phyloP scores from a whole-genome alignment of 2,888 invertebrate species.

The Pachymerium ferrugineum region DNA sequence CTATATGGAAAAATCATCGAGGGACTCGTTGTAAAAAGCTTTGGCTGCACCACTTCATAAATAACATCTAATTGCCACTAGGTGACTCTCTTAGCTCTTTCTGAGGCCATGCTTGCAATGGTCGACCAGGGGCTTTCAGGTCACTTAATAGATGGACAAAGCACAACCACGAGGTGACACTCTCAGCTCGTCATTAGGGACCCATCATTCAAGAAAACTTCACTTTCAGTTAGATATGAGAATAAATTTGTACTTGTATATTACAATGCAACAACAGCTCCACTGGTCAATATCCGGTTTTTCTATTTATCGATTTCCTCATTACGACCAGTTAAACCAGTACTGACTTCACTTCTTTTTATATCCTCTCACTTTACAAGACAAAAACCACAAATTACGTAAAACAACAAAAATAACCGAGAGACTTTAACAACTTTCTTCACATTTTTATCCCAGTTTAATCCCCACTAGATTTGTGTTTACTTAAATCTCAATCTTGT shows the following conservation, averaged over 20 bases:
- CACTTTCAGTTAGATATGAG: background rate
- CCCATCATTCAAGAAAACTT: background rate
- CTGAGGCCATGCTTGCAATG: constrained; percentile 1
- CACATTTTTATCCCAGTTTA: background rate
- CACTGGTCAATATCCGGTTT: background rate
- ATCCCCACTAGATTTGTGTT: background rate
- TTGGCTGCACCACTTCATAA: constrained; percentile 23
- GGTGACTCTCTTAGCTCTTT: constrained; percentile 19
- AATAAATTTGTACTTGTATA: background rate
- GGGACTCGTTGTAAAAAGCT: constrained; percentile 24
- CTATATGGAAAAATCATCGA: constrained; percentile 10
- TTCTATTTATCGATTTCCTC: background rate
- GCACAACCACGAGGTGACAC: constrained; percentile 22
- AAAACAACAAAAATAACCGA: no score
- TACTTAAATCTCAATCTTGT: constrained; percentile 27
- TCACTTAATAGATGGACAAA: constrained; percentile 27
- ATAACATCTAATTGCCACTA: constrained; percentile 23
- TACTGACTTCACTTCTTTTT: no score
- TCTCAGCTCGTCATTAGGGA: background rate
- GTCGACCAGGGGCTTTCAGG: constrained; percentile 17
- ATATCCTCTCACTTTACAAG: background rate
- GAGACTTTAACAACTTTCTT: background rate
- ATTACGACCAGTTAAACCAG: background rate
- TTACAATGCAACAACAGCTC: no score
- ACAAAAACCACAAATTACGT: background rate